phyloP scores from a whole-genome alignment of 2,797 vertebrate species.

The Catharus ustulatus region DNA sequence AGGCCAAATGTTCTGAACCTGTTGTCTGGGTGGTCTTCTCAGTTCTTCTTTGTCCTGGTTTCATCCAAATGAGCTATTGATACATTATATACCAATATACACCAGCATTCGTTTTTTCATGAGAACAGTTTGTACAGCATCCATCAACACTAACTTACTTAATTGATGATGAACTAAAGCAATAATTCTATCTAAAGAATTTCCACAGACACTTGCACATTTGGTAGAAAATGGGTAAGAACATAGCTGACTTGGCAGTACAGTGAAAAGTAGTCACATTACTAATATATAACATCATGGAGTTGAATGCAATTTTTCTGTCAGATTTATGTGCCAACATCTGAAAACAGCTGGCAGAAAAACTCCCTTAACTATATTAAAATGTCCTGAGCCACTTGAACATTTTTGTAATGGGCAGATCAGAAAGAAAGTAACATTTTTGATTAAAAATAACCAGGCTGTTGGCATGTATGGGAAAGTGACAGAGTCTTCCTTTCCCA shows the following conservation, averaged over 20 bases:
- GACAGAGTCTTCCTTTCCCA: constrained; percentile 64
- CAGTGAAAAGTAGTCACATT: background rate
- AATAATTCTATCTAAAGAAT: background rate
- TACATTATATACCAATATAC: background rate
- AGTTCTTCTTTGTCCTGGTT: background rate
- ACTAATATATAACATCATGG: background rate
- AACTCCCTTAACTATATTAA: background rate
- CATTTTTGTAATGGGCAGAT: background rate
- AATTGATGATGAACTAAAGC: background rate
- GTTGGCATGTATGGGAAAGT: constrained; percentile 58
- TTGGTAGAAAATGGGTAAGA: background rate
- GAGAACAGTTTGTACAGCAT: background rate
- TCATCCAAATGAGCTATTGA: background rate
- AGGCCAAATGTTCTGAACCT: background rate
- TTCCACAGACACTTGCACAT: background rate
- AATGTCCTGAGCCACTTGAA: background rate
- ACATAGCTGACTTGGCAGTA: background rate
- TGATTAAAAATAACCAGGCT: constrained; percentile 62
- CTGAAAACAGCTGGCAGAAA: constrained; percentile 16
- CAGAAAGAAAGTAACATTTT: constrained; percentile 5
- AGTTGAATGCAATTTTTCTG: background rate
- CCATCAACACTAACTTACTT: background rate
- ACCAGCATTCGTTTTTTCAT: background rate
- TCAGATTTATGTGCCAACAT: background rate
- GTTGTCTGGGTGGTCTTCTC: background rate